Evolutionary conservation across 2,888 invertebrate species (phyloP).

Genomic region (Caenorhabditis zanzibari): DNA sequence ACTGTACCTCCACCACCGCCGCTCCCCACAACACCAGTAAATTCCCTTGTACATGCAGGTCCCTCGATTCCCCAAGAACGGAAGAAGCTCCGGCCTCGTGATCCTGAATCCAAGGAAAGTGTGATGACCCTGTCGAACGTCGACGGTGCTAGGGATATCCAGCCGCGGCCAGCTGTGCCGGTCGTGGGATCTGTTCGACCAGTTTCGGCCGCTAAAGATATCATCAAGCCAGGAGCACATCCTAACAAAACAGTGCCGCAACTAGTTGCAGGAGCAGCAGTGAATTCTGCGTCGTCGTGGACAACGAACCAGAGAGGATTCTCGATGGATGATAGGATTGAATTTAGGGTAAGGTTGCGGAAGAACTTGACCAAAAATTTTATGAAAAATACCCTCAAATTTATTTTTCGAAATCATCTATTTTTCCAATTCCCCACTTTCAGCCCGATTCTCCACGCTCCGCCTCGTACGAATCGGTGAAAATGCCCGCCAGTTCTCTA

Average conservation of each 20-base stretch:
- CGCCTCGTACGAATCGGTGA: constrained; percentile 27
- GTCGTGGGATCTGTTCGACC: constrained; percentile 8
- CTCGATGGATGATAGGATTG: not conserved
- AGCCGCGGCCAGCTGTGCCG: not conserved
- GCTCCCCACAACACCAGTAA: not conserved
- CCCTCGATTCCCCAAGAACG: not conserved
- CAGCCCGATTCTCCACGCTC: constrained; percentile 42
- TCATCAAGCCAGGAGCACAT: constrained; percentile 25
- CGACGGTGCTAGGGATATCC: not conserved
- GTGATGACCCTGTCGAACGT: not conserved
- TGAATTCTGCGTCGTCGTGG: constrained; percentile 20
- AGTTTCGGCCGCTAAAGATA: constrained; percentile 41
- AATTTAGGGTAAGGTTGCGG: not conserved
- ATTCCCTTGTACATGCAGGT: too few relatives aligned
- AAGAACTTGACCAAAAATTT: not conserved
- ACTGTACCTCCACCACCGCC: constrained; percentile 20
- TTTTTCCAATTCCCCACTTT: too few relatives aligned
- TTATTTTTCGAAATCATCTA: too few relatives aligned
- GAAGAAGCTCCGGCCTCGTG: constrained; percentile 11
- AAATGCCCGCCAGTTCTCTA: constrained; percentile 34
- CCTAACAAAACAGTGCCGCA: constrained; percentile 1
- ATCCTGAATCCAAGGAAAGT: not conserved
- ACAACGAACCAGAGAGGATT: constrained; percentile 4
- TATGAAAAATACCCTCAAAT: too few relatives aligned
- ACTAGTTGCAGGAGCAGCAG: constrained; percentile 9